phyloP scores from a whole-genome alignment of 1,140 invertebrate species.

The Lethrus apterus region DNA sequence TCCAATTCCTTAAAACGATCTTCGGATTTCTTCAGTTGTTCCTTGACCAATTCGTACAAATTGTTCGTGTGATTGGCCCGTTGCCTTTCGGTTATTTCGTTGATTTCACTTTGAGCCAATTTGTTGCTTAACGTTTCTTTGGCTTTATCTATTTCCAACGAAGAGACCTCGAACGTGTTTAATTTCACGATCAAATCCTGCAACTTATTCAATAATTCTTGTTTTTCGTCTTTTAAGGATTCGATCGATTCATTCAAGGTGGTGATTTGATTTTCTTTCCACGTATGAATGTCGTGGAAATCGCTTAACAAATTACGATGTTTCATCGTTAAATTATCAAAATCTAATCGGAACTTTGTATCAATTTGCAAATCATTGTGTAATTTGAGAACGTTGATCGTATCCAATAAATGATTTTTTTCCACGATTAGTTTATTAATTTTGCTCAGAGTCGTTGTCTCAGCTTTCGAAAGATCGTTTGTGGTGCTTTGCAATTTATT shows the following conservation, averaged over 20 bases:
- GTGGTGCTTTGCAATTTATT: constrained; percentile 34
- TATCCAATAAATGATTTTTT: constrained; percentile 32
- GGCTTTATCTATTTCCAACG: constrained; percentile 15
- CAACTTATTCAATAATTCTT: constrained; percentile 28
- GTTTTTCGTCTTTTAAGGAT: constrained; percentile 32
- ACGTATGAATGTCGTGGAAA: constrained; percentile 23
- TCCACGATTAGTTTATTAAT: constrained; percentile 35
- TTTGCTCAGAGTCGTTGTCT: constrained; percentile 30
- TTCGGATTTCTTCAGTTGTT: constrained; percentile 41
- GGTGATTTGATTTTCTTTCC: constrained; percentile 20
- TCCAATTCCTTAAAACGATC: constrained; percentile 33
- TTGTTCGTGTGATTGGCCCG: constrained; percentile 40
- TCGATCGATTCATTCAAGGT: constrained; percentile 31
- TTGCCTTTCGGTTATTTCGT: constrained; percentile 39
- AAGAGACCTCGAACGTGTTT: neutral
- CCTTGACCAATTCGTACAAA: constrained; percentile 42
- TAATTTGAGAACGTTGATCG: constrained; percentile 35
- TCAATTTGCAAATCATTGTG: constrained; percentile 25
- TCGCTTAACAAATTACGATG: constrained; percentile 34
- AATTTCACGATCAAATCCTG: constrained; percentile 19
- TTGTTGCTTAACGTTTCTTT: constrained; percentile 23
- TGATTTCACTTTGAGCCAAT: constrained; percentile 29
- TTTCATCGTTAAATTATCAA: constrained; percentile 38
- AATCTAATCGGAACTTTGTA: constrained; percentile 37
- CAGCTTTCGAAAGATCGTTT: constrained; percentile 34